A percentile compares a stretch with the other conserved stretches of the same genome.
Conservation (phyloP, 2,888 invertebrate species). For the Pemphredon lugubris region DNA sequence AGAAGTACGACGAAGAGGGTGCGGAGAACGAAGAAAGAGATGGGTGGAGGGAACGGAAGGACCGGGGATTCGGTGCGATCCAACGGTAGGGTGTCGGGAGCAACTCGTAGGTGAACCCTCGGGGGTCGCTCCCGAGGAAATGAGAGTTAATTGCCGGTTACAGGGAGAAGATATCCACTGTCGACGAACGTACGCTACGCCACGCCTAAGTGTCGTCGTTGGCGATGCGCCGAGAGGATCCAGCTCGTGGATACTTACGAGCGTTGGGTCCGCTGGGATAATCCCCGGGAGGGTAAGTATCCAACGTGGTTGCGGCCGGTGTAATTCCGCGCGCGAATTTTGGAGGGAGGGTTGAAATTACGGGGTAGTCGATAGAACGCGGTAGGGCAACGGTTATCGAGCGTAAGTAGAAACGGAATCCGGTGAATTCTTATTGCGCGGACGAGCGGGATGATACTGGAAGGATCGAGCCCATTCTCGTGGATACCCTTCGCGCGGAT, state of each 20-base stretch:
- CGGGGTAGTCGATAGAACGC: too few species aligned
- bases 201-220: slow-evolving; percentile 23
- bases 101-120: slow-evolving; percentile 11
- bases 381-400: too few species aligned
- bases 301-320: too few species aligned
- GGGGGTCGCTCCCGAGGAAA: slow-evolving; percentile 49
- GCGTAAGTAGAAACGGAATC: too few species aligned
- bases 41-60: neutral
- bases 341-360: too few species aligned
- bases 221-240: slow-evolving; percentile 10
- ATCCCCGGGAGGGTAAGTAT: too few species aligned
- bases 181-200: slow-evolving; percentile 25
- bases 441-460: too few species aligned
- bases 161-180: slow-evolving; percentile 49
- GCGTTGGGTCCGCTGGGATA: too few species aligned
- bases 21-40: neutral
- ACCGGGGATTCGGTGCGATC: slow-evolving; percentile 29
- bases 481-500: too few species aligned
- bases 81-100: slow-evolving; percentile 13
- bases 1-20: neutral
- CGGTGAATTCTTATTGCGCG: too few species aligned
- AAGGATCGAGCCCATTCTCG: too few species aligned
- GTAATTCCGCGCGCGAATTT: too few species aligned
- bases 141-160: slow-evolving; percentile 66
- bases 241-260: slow-evolving; percentile 8